Percentiles rank a stretch among this genome's conserved stretches.
Evolutionary conservation across 1,140 invertebrate genomes (phyloP).

Genomic region (Rhyacophila brunnea): DNA sequence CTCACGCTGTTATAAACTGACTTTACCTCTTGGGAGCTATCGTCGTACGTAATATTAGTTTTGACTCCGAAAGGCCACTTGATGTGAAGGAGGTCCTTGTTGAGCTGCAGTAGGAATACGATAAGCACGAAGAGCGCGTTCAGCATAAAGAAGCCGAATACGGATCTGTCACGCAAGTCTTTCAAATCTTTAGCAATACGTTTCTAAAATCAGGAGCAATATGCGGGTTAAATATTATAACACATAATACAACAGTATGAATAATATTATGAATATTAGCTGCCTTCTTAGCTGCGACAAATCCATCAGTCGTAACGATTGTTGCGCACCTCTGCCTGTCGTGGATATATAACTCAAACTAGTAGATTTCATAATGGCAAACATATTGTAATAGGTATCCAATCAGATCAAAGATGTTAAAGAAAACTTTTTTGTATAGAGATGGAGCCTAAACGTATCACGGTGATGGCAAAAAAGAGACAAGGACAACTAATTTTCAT

Average conservation of each 20-base stretch:
- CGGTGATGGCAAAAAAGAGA: no score
- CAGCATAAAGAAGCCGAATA: conserved; percentile 97
- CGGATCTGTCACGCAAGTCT: conserved; percentile 89
- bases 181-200: conserved; percentile 87
- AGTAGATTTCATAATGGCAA: no score
- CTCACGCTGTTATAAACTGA: conserved; percentile 27
- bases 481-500: no score
- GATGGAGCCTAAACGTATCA: no score
- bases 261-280: neutral
- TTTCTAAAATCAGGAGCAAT: conserved; percentile 65
- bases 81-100: conserved; percentile 91
- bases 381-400: no score
- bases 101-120: conserved; percentile 94
- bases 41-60: conserved; percentile 89
- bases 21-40: conserved; percentile 84
- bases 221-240: conserved; percentile 17
- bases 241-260: conserved; percentile 18
- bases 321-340: neutral
- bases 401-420: no score
- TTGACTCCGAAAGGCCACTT: conserved; percentile 93
- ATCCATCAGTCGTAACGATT: neutral
- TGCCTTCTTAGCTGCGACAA: neutral
- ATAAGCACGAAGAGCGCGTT: conserved; percentile 98
- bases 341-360: neutral
- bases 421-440: no score